phyloP scores from a whole-genome alignment of 2,888 invertebrate genomes.

The Cyrtodaria siliqua region DNA sequence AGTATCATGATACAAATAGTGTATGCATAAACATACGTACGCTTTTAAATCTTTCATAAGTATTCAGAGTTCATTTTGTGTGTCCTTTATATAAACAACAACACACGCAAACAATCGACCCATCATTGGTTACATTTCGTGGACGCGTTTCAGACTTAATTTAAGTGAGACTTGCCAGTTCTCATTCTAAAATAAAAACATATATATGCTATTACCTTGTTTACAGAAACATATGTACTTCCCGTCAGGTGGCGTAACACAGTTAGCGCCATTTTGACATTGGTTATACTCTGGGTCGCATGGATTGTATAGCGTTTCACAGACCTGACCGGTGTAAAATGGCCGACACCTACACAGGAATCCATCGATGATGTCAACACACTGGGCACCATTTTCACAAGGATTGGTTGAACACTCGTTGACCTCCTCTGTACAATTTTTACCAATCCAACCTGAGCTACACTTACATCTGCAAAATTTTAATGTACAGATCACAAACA shows the following conservation, averaged over 20 bases:
- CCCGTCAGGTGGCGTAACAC: slow-evolving; percentile 47
- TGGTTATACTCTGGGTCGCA: slow-evolving; percentile 46
- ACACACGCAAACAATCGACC: too few species aligned
- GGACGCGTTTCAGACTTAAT: too few species aligned
- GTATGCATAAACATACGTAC: too few species aligned
- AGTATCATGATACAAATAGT: too few species aligned
- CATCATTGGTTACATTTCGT: too few species aligned
- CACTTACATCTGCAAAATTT: slow-evolving; percentile 44
- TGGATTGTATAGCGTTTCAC: slow-evolving; percentile 48
- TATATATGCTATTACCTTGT: slow-evolving; percentile 15
- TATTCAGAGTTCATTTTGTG: too few species aligned
- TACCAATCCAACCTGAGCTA: slow-evolving; percentile 29
- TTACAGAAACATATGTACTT: slow-evolving; percentile 43
- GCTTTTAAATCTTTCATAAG: too few species aligned
- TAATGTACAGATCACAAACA: too few species aligned
- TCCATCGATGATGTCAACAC: slow-evolving; percentile 36
- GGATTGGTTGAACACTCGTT: slow-evolving; percentile 39
- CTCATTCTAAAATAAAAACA: too few species aligned
- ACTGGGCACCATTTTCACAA: slow-evolving; percentile 39
- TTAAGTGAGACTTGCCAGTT: too few species aligned
- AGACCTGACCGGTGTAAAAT: slow-evolving; percentile 47
- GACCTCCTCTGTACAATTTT: slow-evolving; percentile 47
- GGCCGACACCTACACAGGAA: slow-evolving; percentile 47
- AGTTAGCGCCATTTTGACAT: slow-evolving; percentile 47
- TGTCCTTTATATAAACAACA: too few species aligned